phyloP scores from a whole-genome alignment of 2,113 vertebrate species.

The Pelusios castaneus region DNA sequence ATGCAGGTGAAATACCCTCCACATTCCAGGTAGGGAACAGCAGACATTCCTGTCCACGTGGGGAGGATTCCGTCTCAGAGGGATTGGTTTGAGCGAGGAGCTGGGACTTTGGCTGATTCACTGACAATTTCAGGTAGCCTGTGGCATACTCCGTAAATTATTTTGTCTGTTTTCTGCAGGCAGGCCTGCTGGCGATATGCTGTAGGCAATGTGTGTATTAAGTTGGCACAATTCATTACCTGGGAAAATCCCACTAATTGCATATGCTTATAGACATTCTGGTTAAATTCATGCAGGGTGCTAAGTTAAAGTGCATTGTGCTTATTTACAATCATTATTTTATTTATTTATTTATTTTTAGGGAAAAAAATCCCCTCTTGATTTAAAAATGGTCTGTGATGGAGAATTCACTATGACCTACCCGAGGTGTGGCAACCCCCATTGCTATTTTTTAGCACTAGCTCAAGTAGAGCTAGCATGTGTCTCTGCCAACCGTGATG shows the following conservation, averaged over 20 bases:
- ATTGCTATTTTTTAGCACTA: background rate
- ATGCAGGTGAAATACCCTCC: background rate
- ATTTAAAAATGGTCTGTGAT: background rate
- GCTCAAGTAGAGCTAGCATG: background rate
- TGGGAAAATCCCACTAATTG: background rate
- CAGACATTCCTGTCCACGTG: too few species aligned
- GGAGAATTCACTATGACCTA: background rate
- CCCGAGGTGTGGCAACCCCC: background rate
- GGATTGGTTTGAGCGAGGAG: background rate
- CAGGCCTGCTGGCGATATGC: fast-evolving
- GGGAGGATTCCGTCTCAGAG: background rate
- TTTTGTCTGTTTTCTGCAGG: background rate
- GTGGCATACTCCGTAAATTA: fast-evolving
- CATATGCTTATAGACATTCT: background rate
- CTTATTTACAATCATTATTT: background rate
- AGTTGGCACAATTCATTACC: background rate
- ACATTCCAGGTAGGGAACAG: background rate
- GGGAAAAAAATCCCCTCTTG: background rate
- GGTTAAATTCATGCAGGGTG: background rate
- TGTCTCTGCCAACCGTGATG: background rate
- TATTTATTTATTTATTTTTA: too few species aligned
- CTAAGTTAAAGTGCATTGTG: background rate
- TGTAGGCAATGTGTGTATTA: background rate
- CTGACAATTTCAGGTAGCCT: background rate
- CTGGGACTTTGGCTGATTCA: background rate